Evolutionary conservation across 2,797 vertebrate species (phyloP).

Genomic region (Tragopan temminckii): DNA sequence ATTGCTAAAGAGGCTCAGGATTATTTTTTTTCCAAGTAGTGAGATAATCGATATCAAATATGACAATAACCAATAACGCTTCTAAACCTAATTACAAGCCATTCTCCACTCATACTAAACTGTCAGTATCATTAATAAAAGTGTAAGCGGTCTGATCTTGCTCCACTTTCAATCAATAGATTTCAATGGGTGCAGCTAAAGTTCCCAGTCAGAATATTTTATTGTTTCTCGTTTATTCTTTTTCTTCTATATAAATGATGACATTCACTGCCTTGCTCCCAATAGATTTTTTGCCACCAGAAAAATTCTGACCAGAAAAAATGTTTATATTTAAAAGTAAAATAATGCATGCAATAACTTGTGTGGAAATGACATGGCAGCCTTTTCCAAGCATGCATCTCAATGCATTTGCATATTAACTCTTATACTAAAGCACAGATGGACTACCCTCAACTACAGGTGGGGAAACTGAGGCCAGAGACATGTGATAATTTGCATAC

Average conservation of each 20-base stretch:
- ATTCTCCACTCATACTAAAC: constrained; percentile 26
- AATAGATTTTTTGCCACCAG: neutral
- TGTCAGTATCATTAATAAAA: constrained; percentile 58
- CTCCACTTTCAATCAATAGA: constrained; percentile 15
- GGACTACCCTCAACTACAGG: neutral
- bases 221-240: neutral
- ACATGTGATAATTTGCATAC: neutral
- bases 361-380: neutral
- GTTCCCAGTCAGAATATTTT: neutral
- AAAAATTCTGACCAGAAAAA: neutral
- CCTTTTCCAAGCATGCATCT: neutral
- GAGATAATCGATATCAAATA: constrained; percentile 44
- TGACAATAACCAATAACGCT: constrained; percentile 30
- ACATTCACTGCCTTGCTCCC: neutral
- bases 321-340: neutral
- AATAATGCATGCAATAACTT: neutral
- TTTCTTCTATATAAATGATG: neutral
- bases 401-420: neutral
- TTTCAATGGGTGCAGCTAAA: neutral
- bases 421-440: neutral
- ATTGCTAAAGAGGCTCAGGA: neutral
- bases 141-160: neutral
- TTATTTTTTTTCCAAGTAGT: neutral
- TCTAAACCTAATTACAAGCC: constrained; percentile 46
- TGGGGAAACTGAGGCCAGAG: neutral